Base-by-base conservation (phyloP, 2,888 invertebrate genomes). In the Chymomyza caudatula region DNA sequence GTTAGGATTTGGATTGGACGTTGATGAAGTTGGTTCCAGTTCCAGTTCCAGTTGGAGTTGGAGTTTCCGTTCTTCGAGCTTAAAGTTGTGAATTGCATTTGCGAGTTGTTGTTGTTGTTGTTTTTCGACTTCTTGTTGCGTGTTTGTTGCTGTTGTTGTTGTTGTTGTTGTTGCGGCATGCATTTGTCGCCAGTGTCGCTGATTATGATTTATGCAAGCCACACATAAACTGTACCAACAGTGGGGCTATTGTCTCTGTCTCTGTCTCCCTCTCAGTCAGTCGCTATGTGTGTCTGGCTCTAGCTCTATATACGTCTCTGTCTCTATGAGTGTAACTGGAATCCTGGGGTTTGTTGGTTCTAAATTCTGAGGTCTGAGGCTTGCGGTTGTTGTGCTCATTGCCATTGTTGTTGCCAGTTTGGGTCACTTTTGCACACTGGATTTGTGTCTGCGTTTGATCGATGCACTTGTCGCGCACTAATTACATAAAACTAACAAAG, bases 161-260 rank as follows among this genome's bases (percentile, higher is more conserved):
- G 8, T 25, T 42, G 3, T n/a, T 8, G 37, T 55, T 5, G 11
- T 22, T 43, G 42, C 15, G 6, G 20, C 20, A 20, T 17, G 17
- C 17, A 47, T 47, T 47, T 47, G 47, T 47, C 47, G 47, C 47
- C 22, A 44, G 64, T 69, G 69, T 60, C 68, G 49, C 60, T 60
- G 60, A 64, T 47, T 53, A 69, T 69, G 69, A 69, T 69, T 69
- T 69, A 69, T 69, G 68, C 69, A 49, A 47, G 23, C n/a, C 22
- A 25, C 23, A 58, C 8, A 44, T 13, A 37, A 42, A 57, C 20
- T 47, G 47, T 47, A n/a, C n/a, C n/a, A n/a, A n/a, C n/a, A n/a
- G n/a, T n/a, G n/a, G n/a, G n/a, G n/a, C n/a, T n/a, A n/a, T n/a
- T n/a, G n/a, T n/a, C n/a, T n/a, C n/a, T n/a, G n/a, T n/a, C n/a